Evolutionary conservation across 2,888 invertebrate species (phyloP).

Genomic region (Argyra leucocephala): DNA sequence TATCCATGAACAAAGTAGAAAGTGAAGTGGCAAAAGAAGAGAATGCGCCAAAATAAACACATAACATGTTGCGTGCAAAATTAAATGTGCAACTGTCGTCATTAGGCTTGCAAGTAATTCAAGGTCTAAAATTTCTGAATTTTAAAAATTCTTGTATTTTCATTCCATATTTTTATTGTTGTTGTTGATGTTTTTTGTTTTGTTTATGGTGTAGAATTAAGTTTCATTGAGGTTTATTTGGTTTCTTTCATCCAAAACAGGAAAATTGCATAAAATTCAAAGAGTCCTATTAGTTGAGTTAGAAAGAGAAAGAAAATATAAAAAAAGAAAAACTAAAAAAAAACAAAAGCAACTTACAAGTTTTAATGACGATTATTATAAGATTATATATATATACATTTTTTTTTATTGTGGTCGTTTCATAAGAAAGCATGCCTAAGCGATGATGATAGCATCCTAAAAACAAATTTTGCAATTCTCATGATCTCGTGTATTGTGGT

Average conservation of each 20-base stretch:
- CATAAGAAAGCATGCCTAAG: slow-evolving; percentile 1
- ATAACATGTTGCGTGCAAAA: not conserved
- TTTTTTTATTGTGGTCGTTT: not conserved
- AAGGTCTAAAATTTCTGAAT: not conserved
- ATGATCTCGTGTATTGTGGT: too few species aligned
- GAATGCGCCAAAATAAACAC: slow-evolving; percentile 2
- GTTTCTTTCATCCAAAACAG: not conserved
- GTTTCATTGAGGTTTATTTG: too few species aligned
- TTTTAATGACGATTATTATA: slow-evolving; percentile 6
- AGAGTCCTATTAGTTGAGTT: not conserved
- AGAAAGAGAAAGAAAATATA: not conserved
- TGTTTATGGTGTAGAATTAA: not conserved
- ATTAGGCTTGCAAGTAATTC: too few species aligned
- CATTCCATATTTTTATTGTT: not conserved
- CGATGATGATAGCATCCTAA: not conserved
- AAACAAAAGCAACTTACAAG: not conserved
- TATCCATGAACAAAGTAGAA: not conserved
- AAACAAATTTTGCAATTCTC: not conserved
- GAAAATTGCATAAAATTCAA: not conserved
- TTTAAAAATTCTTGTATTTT: not conserved
- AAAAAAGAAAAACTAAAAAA: not conserved
- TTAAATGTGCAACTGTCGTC: not conserved
- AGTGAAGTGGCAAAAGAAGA: not conserved
- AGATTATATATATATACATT: not conserved
- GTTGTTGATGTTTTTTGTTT: not conserved